Conservation (phyloP, 1,140 invertebrate genomes). For the Cyclargus thomasi region DNA sequence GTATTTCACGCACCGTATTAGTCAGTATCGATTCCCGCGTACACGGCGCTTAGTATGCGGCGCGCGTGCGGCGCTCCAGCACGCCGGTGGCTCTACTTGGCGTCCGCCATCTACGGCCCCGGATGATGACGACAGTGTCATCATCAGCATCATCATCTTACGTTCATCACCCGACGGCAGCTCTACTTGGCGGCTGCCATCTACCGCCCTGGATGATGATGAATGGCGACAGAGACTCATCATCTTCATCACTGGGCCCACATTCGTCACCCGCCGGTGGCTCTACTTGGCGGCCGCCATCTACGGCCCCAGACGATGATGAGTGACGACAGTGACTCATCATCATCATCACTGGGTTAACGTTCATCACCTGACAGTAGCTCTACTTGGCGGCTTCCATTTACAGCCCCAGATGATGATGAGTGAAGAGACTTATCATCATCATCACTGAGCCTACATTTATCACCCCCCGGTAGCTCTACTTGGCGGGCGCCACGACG, state of each 20-base stretch:
- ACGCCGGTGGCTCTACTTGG: conserved; percentile 55
- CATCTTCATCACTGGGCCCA: no score
- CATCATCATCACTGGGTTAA: background rate
- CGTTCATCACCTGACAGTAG: no score
- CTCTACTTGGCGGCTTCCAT: no score
- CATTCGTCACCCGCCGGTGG: no score
- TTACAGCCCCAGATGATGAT: no score
- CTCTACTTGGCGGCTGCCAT: no score
- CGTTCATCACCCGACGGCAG: no score
- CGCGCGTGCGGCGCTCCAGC: conserved; percentile 35
- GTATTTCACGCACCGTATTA: background rate
- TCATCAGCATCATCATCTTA: background rate
- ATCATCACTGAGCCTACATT: no score
- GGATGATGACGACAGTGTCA: conserved; percentile 46
- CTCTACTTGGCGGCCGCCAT: conserved; percentile 53
- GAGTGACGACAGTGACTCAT: conserved; percentile 31
- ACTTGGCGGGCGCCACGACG: conserved; percentile 46
- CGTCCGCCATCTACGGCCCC: conserved; percentile 39
- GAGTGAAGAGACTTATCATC: no score
- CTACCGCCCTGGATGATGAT: no score
- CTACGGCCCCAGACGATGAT: conserved; percentile 53
- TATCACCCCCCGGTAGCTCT: conserved; percentile 49
- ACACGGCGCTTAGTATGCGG: conserved; percentile 46
- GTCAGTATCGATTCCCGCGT: conserved; percentile 46
- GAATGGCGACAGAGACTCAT: no score